These are phyloP conservation scores for Acanthopagrus latus DNA, from an alignment of 2,797 vertebrate species.

Conservation along the genomic window DNA sequence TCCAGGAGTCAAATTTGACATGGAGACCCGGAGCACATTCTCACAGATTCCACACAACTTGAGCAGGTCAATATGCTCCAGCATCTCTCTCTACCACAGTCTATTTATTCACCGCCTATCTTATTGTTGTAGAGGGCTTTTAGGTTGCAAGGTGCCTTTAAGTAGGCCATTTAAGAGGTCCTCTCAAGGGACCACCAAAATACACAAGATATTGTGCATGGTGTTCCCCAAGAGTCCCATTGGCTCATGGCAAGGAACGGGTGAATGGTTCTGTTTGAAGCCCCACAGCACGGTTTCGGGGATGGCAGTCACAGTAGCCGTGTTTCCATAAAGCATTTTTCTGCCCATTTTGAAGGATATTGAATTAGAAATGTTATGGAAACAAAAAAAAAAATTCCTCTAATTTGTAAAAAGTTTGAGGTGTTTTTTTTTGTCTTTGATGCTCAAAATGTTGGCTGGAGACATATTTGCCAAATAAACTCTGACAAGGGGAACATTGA, in stretches of 20 bases:
- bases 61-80: conserved; percentile 43
- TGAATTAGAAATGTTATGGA: too few relatives aligned
- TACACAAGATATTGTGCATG: background rate
- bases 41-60: conserved; percentile 57
- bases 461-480: too few relatives aligned
- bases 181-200: background rate
- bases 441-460: too few relatives aligned
- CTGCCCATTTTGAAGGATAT: too few relatives aligned
- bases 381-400: too few relatives aligned
- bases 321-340: too few relatives aligned
- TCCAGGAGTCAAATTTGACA: conserved; percentile 67
- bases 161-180: background rate
- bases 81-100: conserved; percentile 20
- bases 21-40: conserved; percentile 59
- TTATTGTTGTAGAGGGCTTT: conserved; percentile 25
- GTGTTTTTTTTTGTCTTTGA: too few relatives aligned
- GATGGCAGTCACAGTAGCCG: background rate
- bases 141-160: conserved; percentile 11
- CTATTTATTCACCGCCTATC: conserved; percentile 20
- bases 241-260: background rate
- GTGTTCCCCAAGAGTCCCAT: background rate
- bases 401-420: too few relatives aligned
- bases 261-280: background rate
- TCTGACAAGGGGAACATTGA: too few relatives aligned
- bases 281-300: background rate